Evolutionary conservation across 30 jellyfish, hydroid and myxozoan genomes (phyloP), one percentile per base, ranked within the genome.

Genomic region (Aurelia aurita): DNA sequence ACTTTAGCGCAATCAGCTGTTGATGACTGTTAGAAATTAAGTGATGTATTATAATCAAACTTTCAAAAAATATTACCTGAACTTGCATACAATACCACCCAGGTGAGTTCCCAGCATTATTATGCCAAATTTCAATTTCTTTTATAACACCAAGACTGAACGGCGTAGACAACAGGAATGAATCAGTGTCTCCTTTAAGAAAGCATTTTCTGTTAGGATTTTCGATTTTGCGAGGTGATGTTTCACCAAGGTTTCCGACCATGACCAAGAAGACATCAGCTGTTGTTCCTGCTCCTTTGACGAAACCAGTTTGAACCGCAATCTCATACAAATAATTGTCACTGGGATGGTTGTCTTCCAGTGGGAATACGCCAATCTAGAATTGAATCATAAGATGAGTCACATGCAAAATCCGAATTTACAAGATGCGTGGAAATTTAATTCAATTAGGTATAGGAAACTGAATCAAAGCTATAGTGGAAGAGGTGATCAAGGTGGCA

Each of bases 71-170:
- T n/a, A n/a, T 26, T 87, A 92, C 98, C 93, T 88, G 91, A 25
- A 88, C 94, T 87, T 93, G 97, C 90, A 84, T 80, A 69, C 90
- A 79, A 74, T 72, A 81, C 98, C 98, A 93, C 2, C 98, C 98
- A 13, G 98, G 98, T 9, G 98, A 93, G 18, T 27, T 25, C 27
- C 98, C 98, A 8, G 87, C 72, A 65, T 93, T 93, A 67, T 93
- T 93, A 72, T 93, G 98, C 94, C 97, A 87, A 8, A 93, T 55
- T 29, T 87, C 96, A 19, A 93, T 79, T 43, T 60, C 87, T 34
- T 87, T 82, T 2, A 93, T 70, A 14, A 29, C 58, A 18, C 98
- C 98, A 13, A 93, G 83, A 65, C 98, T 93, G 80, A 61, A 77
- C 7, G 98, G 98, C 35, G 92, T 83, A 5, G 98, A 69, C 66